These are phyloP conservation scores for Sarcophaga peregrina DNA, from an alignment of 1,140 invertebrate species.

Conservation along the genomic window DNA sequence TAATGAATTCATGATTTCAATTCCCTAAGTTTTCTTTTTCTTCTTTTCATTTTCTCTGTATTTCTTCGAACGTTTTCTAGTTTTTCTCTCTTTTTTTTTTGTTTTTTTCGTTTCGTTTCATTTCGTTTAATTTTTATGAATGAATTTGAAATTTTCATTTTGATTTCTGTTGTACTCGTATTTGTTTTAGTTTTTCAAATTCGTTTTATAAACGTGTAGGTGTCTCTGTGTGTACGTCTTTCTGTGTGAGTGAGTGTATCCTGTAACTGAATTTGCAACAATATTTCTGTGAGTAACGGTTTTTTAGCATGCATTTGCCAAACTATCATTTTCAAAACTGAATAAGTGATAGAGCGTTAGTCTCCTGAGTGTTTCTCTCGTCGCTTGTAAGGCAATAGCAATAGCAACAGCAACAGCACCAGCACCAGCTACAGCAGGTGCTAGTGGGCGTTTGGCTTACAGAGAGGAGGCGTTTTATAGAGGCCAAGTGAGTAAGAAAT, in stretches of 20 bases:
- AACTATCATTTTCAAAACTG: conserved; percentile 24
- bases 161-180: neutral
- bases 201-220: neutral
- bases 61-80: too few relatives aligned
- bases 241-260: neutral
- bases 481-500: conserved; percentile 14
- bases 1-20: conserved; percentile 27
- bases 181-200: neutral
- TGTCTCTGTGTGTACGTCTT: neutral
- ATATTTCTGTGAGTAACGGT: neutral
- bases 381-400: neutral
- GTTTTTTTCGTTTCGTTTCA: neutral
- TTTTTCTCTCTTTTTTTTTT: too few relatives aligned
- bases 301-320: conserved; percentile 16
- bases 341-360: neutral
- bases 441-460: too few relatives aligned
- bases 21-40: neutral
- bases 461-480: neutral
- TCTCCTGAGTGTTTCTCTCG: too few relatives aligned
- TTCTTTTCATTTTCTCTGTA: too few relatives aligned
- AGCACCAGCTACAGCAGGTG: neutral
- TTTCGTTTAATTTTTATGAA: neutral
- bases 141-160: conserved; percentile 20
- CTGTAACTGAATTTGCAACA: neutral
- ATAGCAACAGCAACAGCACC: neutral